Evolutionary conservation across 2,888 invertebrate genomes (phyloP), one percentile per base, ranked within the genome.

Genomic region (Electrophaes corylata): DNA sequence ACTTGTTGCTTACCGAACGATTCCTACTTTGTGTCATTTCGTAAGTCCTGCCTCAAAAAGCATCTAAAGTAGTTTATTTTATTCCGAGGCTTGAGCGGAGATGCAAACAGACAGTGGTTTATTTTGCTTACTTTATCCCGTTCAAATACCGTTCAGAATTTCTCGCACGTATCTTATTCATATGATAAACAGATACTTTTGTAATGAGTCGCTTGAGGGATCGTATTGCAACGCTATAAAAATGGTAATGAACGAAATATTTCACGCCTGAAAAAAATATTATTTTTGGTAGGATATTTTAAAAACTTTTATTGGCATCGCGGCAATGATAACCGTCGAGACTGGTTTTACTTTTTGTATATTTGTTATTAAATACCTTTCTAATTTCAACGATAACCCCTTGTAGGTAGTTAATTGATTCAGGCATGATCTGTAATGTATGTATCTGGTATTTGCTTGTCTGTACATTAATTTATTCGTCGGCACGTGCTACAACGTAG

Each of bases 81-180:
- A 49, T 59, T 45, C 44, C 53, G 26, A 12, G 44, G 18, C 44
- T 44, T 40, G 44, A 43, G 49, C 33, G 23, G 31, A 41, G 43
- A 49, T 49, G 40, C 26, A 45, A 45, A 45, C 26, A 18, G 41
- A 41, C 52, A 63, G 41, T 40, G 60, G 62, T 52, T 64, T 57
- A 59, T 56, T 60, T 52, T 54, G 37, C 55, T 53, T 40, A 52
- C 45, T 45, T 56, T 60, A 45, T 52, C 44, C 52, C 35, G 49
- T 65, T 62, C 56, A 60, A 63, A 60, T 55, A 54, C 44, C 54
- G 39, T 63, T 39, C 37, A 35, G 43, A 53, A 63, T 63, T 64
- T 61, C 40, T 54, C 57, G 45, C 59, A 61, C 64, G 62, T 63
- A 62, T 39, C 41, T 26, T 43, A 65, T 65, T 69, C 64, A 58